Conservation (phyloP, 2,113 vertebrate species). For the Pseudois nayaur region DNA sequence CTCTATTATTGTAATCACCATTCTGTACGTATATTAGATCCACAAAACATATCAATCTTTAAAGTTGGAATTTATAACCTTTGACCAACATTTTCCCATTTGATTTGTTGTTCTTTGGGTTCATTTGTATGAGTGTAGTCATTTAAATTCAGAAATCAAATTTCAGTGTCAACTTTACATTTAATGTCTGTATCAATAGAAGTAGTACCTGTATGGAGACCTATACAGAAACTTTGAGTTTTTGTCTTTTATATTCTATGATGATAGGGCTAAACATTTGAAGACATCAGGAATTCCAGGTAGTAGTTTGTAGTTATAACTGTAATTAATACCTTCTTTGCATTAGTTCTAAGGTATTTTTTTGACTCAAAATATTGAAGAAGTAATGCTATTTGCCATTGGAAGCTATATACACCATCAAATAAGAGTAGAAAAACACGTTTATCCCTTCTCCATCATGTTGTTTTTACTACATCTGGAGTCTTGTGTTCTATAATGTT, state of each 20-base stretch:
- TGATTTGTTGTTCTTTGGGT: not conserved
- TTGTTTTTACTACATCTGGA: not conserved
- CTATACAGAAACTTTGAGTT: not conserved
- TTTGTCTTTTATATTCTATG: not conserved
- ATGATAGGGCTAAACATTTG: not conserved
- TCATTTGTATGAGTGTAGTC: not conserved
- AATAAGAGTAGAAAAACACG: not conserved
- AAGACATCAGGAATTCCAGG: not conserved
- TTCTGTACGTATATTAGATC: not conserved
- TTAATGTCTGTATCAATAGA: not conserved
- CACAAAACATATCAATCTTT: not conserved
- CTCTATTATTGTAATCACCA: not conserved
- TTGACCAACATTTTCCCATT: not conserved
- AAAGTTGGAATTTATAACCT: not conserved
- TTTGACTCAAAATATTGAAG: not conserved
- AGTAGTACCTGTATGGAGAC: not conserved
- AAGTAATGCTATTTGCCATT: not conserved
- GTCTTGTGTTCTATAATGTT: not conserved
- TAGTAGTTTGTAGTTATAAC: not conserved
- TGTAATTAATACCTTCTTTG: not conserved
- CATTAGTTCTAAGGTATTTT: not conserved
- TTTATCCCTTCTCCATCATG: not conserved
- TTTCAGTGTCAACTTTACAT: not conserved
- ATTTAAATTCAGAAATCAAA: not conserved
- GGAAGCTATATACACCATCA: not conserved